Conservation (phyloP, 2,888 invertebrate genomes). For the Dolichomitus sp. region DNA sequence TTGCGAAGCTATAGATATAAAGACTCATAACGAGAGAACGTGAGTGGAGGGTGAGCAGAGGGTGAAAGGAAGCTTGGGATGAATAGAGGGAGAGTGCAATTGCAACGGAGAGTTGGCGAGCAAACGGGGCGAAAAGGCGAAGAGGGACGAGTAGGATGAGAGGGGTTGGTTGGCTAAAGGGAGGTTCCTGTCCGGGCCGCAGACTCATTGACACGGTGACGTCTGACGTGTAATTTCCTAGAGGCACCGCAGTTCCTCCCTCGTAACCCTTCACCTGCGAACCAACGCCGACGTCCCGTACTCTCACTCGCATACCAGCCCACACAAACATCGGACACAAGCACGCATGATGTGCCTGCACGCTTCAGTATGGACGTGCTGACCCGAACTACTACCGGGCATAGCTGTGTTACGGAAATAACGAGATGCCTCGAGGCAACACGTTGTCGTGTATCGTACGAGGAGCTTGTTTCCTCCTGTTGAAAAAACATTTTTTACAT, state of each 20-base stretch:
- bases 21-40: conserved; percentile 2
- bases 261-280: conserved; percentile 16
- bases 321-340: conserved; percentile 34
- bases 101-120: conserved; percentile 46
- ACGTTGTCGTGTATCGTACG: conserved; percentile 13
- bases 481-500: conserved; percentile 16
- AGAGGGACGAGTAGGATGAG: conserved; percentile 28
- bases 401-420: conserved; percentile 55
- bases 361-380: conserved; percentile 47
- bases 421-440: conserved; percentile 50
- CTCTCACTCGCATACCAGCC: neutral
- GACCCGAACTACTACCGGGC: conserved; percentile 48
- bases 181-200: conserved; percentile 65
- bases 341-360: conserved; percentile 48
- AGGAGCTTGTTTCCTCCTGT: conserved; percentile 25
- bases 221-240: conserved; percentile 78
- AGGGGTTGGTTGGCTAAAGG: conserved; percentile 58
- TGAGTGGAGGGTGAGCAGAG: neutral
- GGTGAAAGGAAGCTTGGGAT: conserved; percentile 19
- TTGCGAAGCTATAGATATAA: neutral
- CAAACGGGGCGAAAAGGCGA: conserved; percentile 45
- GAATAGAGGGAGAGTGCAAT: conserved; percentile 52
- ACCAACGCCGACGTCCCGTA: conserved; percentile 23
- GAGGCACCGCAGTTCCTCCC: conserved; percentile 61
- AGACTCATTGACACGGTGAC: conserved; percentile 76